Evolutionary conservation across 2,888 invertebrate genomes (phyloP).

Genomic region (Machimus rusticus): DNA sequence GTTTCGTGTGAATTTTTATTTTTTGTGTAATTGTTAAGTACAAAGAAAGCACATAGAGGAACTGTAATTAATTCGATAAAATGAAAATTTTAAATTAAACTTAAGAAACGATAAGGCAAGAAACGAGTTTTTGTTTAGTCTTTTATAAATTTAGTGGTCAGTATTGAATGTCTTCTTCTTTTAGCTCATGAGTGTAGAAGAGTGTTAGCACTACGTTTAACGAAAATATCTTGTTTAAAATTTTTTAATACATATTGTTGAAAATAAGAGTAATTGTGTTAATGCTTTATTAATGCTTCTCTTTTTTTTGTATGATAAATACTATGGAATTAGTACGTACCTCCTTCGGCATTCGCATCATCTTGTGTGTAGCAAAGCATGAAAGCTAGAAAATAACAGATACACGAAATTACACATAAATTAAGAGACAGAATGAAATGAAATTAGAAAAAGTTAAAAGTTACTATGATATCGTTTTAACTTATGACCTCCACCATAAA

Average conservation of each 20-base stretch:
- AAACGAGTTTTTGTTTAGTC: conserved; percentile 23
- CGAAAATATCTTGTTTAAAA: not conserved
- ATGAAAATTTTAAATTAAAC: not conserved
- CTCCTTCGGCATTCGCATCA: conserved; percentile 90
- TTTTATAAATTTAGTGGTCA: conserved; percentile 31
- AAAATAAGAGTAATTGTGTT: conserved; percentile 23
- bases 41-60: conserved; percentile 57
- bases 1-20: conserved; percentile 44
- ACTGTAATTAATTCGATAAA: conserved; percentile 45
- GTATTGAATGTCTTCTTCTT: conserved; percentile 19
- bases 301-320: conserved; percentile 27
- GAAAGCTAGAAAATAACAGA: conserved; percentile 75
- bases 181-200: conserved; percentile 5
- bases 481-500: not conserved
- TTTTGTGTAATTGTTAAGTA: conserved; percentile 52
- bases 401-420: conserved; percentile 46
- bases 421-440: conserved; percentile 41
- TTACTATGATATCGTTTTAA: not conserved
- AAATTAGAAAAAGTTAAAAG: not conserved
- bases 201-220: conserved; percentile 30
- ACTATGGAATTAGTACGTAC: conserved; percentile 67
- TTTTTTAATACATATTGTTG: conserved; percentile 28
- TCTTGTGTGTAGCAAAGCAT: conserved; percentile 95
- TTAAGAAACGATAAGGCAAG: not conserved
- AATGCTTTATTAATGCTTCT: conserved; percentile 30